Evolutionary conservation across 1,140 invertebrate genomes (phyloP).

Genomic region (Caenorhabditis inopinata): DNA sequence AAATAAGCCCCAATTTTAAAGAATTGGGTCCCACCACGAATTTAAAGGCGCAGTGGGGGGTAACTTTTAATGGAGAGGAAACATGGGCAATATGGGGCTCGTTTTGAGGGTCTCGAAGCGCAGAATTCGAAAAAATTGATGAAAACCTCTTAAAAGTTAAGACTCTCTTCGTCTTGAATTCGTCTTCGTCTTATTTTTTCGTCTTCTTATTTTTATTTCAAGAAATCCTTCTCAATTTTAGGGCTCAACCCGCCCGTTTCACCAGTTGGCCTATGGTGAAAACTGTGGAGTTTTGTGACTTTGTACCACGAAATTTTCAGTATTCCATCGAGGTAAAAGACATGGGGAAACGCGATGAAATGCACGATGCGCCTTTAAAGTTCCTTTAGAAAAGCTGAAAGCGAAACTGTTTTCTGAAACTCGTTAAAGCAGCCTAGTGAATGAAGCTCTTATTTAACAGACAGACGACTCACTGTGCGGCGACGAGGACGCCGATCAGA

Average conservation of each 20-base stretch:
- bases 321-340: neutral
- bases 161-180: no score
- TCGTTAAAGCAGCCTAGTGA: no score
- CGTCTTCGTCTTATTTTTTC: neutral
- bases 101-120: no score
- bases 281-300: slow-evolving; percentile 10
- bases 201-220: neutral
- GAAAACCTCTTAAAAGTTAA: no score
- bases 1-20: neutral
- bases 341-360: neutral
- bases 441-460: neutral
- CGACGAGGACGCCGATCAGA: neutral
- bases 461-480: slow-evolving; percentile 18
- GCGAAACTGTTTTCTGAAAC: neutral
- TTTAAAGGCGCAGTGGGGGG: no score
- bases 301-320: slow-evolving; percentile 7
- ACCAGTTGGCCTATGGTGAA: neutral
- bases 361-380: neutral
- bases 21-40: no score
- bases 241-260: neutral
- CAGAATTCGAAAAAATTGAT: no score
- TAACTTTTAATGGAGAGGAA: no score
- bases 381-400: neutral
- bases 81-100: no score
- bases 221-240: neutral